Evolutionary conservation across 2,113 vertebrate species (phyloP).

Genomic region (Agelaius tricolor): DNA sequence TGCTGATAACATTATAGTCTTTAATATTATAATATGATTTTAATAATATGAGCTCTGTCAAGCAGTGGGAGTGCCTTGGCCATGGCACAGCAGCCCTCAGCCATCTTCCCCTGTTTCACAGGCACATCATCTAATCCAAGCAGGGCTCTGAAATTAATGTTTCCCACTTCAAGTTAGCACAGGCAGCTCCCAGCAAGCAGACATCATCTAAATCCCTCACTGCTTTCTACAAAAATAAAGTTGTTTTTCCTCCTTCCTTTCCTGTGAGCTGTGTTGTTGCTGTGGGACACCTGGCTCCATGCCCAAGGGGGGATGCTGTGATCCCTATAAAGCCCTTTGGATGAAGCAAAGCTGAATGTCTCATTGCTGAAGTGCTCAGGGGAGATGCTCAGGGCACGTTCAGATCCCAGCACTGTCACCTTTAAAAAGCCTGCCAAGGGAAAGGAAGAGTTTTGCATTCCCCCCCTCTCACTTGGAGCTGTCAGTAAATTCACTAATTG

Average conservation of each 20-base stretch:
- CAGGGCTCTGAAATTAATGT: background rate
- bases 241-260: background rate
- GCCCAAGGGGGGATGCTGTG: background rate
- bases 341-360: background rate
- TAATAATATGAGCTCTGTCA: background rate
- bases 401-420: background rate
- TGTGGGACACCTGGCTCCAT: background rate
- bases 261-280: background rate
- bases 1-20: background rate
- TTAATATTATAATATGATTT: background rate
- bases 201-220: background rate
- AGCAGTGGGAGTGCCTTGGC: background rate
- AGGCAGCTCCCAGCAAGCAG: background rate
- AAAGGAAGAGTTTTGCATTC: background rate
- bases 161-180: background rate
- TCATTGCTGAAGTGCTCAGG: background rate
- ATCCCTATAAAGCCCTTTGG: background rate
- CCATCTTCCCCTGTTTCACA: background rate
- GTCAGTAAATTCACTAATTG: background rate
- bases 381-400: background rate
- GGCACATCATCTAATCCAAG: fast-evolving
- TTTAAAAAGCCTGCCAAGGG: background rate
- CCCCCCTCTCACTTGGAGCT: background rate
- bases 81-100: background rate
- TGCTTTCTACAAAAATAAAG: background rate